Conservation (phyloP, 2,113 vertebrate species). For the Morone chrysops region DNA sequence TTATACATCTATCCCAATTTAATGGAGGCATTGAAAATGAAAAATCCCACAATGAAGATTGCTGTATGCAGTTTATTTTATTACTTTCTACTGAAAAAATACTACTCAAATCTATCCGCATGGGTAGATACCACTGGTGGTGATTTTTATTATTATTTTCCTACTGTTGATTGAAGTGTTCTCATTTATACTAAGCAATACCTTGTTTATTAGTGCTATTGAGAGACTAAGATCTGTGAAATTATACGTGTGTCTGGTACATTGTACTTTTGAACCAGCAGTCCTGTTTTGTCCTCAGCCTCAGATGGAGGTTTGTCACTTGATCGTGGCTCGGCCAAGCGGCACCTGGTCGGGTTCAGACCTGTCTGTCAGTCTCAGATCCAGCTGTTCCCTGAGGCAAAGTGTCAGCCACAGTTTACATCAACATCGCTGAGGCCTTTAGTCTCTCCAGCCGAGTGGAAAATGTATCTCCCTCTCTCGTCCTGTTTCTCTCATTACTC, state of each 20-base stretch:
- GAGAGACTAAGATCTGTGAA: background rate
- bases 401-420: slow-evolving; percentile 56
- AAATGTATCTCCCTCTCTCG: background rate
- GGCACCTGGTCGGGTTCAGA: slow-evolving; percentile 26
- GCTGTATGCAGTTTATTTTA: no score
- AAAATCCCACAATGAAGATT: no score
- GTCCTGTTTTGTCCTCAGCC: background rate
- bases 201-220: no score
- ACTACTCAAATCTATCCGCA: no score
- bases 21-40: no score
- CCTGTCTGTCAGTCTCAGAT: slow-evolving; percentile 27
- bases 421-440: slow-evolving; percentile 42
- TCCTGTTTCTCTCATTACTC: background rate
- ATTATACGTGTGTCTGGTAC: background rate
- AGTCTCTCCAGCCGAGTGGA: slow-evolving; percentile 2
- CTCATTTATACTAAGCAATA: no score
- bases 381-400: slow-evolving; percentile 42
- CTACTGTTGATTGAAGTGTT: no score
- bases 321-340: background rate
- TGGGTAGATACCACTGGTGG: no score
- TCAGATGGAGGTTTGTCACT: background rate
- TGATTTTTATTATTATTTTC: no score
- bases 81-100: no score
- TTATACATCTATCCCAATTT: no score
- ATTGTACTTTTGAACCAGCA: slow-evolving; percentile 1